phyloP scores from a whole-genome alignment of 2,888 invertebrate genomes.

The Cryptocephalus primarius region DNA sequence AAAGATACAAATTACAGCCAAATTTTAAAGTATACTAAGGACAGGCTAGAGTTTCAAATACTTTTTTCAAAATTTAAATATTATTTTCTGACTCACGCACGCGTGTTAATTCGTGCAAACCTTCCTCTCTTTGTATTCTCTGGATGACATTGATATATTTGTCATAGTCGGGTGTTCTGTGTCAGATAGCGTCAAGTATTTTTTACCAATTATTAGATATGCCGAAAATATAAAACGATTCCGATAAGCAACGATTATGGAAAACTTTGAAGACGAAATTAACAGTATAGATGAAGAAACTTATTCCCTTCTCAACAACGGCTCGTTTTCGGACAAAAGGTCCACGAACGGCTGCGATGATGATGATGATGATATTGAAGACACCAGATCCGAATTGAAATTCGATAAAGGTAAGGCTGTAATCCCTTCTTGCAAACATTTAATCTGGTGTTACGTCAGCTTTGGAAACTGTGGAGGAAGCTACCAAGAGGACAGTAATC shows the following conservation, averaged over 20 bases:
- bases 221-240: too few species aligned
- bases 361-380: constrained; percentile 27
- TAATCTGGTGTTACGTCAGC: constrained; percentile 27
- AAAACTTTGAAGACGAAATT: constrained; percentile 23
- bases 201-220: too few species aligned
- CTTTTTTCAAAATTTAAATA: too few species aligned
- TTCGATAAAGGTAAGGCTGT: constrained; percentile 50
- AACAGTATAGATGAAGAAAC: constrained; percentile 27
- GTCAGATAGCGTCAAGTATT: too few species aligned
- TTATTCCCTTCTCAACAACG: constrained; percentile 20
- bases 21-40: too few species aligned
- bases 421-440: constrained; percentile 1
- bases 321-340: constrained; percentile 17
- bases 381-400: constrained; percentile 46
- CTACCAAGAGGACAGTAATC: constrained; percentile 48
- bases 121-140: too few species aligned
- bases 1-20: too few species aligned
- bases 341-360: constrained; percentile 15
- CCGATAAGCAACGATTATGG: constrained; percentile 15
- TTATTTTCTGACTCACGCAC: too few species aligned
- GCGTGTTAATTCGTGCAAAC: too few species aligned
- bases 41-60: too few species aligned
- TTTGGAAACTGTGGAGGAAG: constrained; percentile 51
- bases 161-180: too few species aligned
- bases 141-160: too few species aligned